phyloP scores from a whole-genome alignment of 2,113 vertebrate genomes.

The Rhipidura dahli region DNA sequence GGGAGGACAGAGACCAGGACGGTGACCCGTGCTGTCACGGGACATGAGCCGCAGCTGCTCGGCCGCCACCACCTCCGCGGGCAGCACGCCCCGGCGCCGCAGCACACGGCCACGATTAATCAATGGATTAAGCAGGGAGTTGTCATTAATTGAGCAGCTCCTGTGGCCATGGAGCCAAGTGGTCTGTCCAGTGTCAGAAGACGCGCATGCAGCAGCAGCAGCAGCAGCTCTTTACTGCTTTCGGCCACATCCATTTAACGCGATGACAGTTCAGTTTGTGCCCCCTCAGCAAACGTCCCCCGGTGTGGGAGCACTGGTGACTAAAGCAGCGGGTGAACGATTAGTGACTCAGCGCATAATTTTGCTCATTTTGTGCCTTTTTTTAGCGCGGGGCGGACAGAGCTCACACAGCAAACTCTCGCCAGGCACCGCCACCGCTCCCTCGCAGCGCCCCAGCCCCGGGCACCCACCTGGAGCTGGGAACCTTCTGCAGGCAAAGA shows the following conservation, averaged over 20 bases:
- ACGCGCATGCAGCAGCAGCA: neutral
- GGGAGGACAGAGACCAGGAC: neutral
- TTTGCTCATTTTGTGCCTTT: slow-evolving; percentile 34
- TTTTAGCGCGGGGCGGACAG: slow-evolving; percentile 16
- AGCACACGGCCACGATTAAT: neutral
- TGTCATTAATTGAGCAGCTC: slow-evolving; percentile 17
- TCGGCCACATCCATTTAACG: neutral
- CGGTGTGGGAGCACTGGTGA: slow-evolving; percentile 31
- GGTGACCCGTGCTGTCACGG: neutral
- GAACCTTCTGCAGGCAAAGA: too few species aligned
- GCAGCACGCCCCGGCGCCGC: neutral
- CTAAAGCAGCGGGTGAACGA: slow-evolving; percentile 43
- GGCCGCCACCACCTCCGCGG: neutral
- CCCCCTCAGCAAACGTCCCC: slow-evolving; percentile 43
- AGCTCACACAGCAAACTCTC: neutral
- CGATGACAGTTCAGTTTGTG: neutral
- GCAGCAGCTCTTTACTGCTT: neutral
- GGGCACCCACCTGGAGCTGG: neutral
- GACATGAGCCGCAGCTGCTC: neutral
- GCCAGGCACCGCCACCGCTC: neutral
- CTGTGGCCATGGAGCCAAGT: neutral
- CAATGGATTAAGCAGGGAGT: neutral
- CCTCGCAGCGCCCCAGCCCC: neutral
- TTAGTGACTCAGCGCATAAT: slow-evolving; percentile 64
- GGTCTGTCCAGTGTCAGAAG: neutral